Conservation (phyloP, 2,113 vertebrate genomes). For the Chaetorhynchus papuensis region DNA sequence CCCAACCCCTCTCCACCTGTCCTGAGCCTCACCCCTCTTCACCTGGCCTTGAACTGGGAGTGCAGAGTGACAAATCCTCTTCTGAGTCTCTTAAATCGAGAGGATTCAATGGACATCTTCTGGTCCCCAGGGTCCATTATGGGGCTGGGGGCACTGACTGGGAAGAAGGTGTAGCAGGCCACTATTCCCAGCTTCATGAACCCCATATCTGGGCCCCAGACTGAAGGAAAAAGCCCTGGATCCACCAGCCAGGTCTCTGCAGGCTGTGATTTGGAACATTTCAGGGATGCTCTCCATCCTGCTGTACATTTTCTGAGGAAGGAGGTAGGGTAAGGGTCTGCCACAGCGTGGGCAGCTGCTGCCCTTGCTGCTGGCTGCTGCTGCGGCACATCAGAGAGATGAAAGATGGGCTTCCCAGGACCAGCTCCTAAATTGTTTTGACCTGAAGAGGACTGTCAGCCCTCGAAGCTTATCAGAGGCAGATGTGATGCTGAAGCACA, state of each 20-base stretch:
- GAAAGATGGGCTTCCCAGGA: background rate
- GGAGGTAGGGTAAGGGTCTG: background rate
- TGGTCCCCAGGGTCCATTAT: background rate
- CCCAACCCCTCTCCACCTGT: background rate
- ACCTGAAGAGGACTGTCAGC: background rate
- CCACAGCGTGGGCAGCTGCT: accelerated
- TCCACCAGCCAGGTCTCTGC: background rate
- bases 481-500: background rate
- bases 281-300: background rate
- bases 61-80: background rate
- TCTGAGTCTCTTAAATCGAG: background rate
- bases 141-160: background rate
- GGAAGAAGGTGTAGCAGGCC: background rate
- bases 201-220: background rate
- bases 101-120: background rate
- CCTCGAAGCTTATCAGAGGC: background rate
- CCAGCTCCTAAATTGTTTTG: background rate
- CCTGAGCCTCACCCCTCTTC: background rate
- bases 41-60: background rate
- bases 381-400: background rate
- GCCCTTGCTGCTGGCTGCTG: background rate
- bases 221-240: background rate
- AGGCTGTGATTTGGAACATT: background rate
- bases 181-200: accelerated
- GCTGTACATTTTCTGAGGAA: background rate